A percentile compares a stretch with the other conserved stretches of the same genome.
Conservation (phyloP, 2,888 invertebrate genomes). For the Phaonia tiefii region DNA sequence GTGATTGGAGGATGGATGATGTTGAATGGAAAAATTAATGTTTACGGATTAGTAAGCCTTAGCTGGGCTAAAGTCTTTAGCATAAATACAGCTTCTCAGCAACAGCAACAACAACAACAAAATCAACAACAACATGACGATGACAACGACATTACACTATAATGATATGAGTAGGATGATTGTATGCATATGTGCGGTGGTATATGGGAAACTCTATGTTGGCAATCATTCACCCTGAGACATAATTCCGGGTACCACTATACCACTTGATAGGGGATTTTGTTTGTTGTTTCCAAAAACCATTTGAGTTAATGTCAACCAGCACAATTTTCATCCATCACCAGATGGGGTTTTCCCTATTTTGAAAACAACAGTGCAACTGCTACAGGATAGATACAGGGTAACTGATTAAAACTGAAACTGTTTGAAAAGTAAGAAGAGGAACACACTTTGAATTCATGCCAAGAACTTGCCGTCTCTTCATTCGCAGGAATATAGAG, state of each 20-base stretch:
- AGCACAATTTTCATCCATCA: not conserved
- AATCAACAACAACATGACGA: too few relatives aligned
- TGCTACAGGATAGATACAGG: too few relatives aligned
- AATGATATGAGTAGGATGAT: not conserved
- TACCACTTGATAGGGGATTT: not conserved
- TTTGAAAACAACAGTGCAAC: not conserved
- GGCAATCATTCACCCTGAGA: conserved; percentile 24
- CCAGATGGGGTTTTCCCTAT: not conserved
- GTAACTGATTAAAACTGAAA: too few relatives aligned
- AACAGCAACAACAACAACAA: conserved; percentile 5
- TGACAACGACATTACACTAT: not conserved
- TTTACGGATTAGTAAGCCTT: conserved; percentile 56
- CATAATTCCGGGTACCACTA: not conserved
- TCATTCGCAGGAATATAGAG: too few relatives aligned
- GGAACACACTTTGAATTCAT: too few relatives aligned
- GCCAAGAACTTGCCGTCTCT: too few relatives aligned
- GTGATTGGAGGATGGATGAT: not conserved
- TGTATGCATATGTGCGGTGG: not conserved
- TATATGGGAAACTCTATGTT: conserved; percentile 31
- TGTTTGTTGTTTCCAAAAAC: conserved; percentile 37
- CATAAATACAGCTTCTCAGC: conserved; percentile 39
- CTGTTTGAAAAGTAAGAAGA: too few relatives aligned
- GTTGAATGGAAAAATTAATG: conserved; percentile 38
- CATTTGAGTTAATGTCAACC: conserved; percentile 21
- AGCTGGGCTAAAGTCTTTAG: conserved; percentile 55